These are phyloP conservation scores for Sarcophaga variegata DNA, from an alignment of 2,888 invertebrate species.

Conservation along the genomic window DNA sequence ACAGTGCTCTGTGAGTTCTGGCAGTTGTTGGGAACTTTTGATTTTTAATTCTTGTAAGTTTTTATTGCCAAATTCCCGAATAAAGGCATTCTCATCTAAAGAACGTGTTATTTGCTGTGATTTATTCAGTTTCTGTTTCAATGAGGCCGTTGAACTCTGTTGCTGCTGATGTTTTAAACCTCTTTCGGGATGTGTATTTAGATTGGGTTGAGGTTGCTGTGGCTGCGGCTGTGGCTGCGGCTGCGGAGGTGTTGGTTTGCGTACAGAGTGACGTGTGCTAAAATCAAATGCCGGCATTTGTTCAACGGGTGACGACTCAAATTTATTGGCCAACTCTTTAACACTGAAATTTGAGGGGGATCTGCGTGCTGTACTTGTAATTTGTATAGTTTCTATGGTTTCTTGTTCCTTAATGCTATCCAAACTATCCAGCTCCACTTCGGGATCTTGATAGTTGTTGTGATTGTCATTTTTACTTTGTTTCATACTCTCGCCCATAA, in stretches of 20 bases:
- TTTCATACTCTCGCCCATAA: slow-evolving; percentile 79
- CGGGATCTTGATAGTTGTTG: slow-evolving; percentile 50
- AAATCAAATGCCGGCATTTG: slow-evolving; percentile 84
- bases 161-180: slow-evolving; percentile 21
- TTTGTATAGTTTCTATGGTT: slow-evolving; percentile 69
- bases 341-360: slow-evolving; percentile 83
- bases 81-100: slow-evolving; percentile 88
- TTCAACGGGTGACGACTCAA: slow-evolving; percentile 85
- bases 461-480: slow-evolving; percentile 11
- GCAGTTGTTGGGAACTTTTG: slow-evolving; percentile 77
- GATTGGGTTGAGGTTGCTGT: slow-evolving; percentile 42
- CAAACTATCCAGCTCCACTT: slow-evolving; percentile 76
- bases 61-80: slow-evolving; percentile 85
- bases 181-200: slow-evolving; percentile 61
- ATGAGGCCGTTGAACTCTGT: slow-evolving; percentile 32
- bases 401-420: slow-evolving; percentile 75
- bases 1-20: slow-evolving; percentile 73
- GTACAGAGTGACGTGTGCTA: slow-evolving; percentile 72
- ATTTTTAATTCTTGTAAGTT: slow-evolving; percentile 77
- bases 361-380: slow-evolving; percentile 73
- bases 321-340: slow-evolving; percentile 85
- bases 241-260: slow-evolving; percentile 49
- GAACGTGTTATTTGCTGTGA: slow-evolving; percentile 85
- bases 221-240: no score
- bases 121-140: slow-evolving; percentile 83